Conservation (phyloP, 2,888 invertebrate species). For the Slavum lentiscoides region DNA sequence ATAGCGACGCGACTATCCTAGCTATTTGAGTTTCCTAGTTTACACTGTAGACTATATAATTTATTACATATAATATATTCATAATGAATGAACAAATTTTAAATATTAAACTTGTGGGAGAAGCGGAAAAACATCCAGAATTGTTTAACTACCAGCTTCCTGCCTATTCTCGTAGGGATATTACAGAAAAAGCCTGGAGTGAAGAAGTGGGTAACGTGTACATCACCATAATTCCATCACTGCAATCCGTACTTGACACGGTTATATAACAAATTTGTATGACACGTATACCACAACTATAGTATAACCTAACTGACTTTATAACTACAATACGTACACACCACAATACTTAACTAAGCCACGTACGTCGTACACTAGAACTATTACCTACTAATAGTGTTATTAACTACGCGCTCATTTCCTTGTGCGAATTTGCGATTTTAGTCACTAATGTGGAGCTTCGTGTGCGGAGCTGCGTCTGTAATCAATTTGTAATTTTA, state of each 20-base stretch:
- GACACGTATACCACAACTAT: too few relatives aligned
- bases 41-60: constrained; percentile 5
- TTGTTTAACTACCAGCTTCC: constrained; percentile 57
- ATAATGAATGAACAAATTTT: constrained; percentile 17
- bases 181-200: constrained; percentile 58
- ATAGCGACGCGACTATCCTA: not conserved
- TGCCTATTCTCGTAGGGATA: constrained; percentile 57
- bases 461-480: too few relatives aligned
- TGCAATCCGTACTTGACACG: too few relatives aligned
- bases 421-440: not conserved
- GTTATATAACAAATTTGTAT: too few relatives aligned
- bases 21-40: constrained; percentile 38
- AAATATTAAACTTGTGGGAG: constrained; percentile 36
- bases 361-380: constrained; percentile 9
- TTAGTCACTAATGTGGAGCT: constrained; percentile 9
- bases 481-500: too few relatives aligned
- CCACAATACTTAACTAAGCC: constrained; percentile 17
- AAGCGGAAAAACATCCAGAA: constrained; percentile 53
- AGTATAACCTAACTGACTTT: too few relatives aligned
- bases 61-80: constrained; percentile 6
- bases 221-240: too few relatives aligned
- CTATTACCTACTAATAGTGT: not conserved
- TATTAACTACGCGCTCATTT: constrained; percentile 3
- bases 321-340: not conserved
- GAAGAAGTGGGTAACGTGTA: constrained; percentile 55